Evolutionary conservation across 1,140 invertebrate species (phyloP).

Genomic region (Dolichoris vasculosae): DNA sequence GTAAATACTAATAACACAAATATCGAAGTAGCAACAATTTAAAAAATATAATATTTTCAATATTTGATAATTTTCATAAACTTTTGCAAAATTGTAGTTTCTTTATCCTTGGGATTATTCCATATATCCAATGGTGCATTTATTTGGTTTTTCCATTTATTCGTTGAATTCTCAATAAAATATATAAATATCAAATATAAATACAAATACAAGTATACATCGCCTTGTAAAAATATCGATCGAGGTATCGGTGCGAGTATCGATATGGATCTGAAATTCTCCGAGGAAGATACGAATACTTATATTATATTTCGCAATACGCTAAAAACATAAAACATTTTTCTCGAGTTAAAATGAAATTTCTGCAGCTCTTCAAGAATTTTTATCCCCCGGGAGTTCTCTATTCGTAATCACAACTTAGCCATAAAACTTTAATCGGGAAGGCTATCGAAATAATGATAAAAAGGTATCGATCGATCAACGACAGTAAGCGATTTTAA

Average conservation of each 20-base stretch:
- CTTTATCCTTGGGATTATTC: too few relatives aligned
- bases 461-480: neutral
- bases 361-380: neutral
- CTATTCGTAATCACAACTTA: neutral
- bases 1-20: too few relatives aligned
- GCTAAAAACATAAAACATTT: neutral
- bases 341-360: neutral
- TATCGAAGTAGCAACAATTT: too few relatives aligned
- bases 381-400: neutral
- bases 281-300: neutral
- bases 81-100: too few relatives aligned
- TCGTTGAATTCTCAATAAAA: too few relatives aligned
- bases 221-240: neutral
- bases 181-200: neutral
- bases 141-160: too few relatives aligned
- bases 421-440: neutral
- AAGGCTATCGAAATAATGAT: slow-evolving; percentile 8
- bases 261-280: neutral
- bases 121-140: too few relatives aligned
- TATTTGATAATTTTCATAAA: too few relatives aligned
- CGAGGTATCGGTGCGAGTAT: neutral
- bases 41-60: too few relatives aligned
- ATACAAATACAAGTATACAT: neutral
- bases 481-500: neutral
- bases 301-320: neutral